A percentile compares a stretch with the other conserved stretches of the same genome.
These are phyloP conservation scores for Charaxes varanes DNA, from an alignment of 1,140 invertebrate species.

Conservation along the genomic window DNA sequence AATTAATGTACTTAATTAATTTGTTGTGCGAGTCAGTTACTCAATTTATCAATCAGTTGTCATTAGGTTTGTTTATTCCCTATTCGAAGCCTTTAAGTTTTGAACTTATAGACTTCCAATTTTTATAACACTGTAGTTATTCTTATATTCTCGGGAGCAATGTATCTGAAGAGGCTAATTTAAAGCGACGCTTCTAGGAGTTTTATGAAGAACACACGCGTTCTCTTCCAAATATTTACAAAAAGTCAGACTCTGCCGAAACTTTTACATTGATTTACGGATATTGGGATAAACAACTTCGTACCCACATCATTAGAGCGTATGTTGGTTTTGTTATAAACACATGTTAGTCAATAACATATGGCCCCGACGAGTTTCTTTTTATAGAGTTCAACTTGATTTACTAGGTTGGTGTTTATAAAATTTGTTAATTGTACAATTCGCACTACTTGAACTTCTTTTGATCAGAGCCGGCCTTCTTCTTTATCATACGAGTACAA, in stretches of 20 bases:
- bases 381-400: too few relatives aligned
- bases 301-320: constrained; percentile 1
- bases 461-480: too few relatives aligned
- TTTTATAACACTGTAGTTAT: too few relatives aligned
- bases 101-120: too few relatives aligned
- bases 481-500: too few relatives aligned
- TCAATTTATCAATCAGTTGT: constrained; percentile 3
- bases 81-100: too few relatives aligned
- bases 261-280: constrained; percentile 26
- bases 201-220: constrained; percentile 28
- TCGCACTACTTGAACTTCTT: too few relatives aligned
- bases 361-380: too few relatives aligned
- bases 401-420: too few relatives aligned
- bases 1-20: background rate
- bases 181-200: background rate
- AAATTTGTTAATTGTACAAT: too few relatives aligned
- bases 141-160: too few relatives aligned
- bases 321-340: constrained; percentile 4
- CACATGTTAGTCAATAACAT: background rate
- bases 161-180: background rate
- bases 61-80: background rate
- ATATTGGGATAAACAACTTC: constrained; percentile 21
- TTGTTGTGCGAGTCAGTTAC: too few relatives aligned
- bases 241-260: constrained; percentile 23
- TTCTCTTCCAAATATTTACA: constrained; percentile 51